Conservation (phyloP, 2,113 vertebrate species). For the Rallus limicola region DNA sequence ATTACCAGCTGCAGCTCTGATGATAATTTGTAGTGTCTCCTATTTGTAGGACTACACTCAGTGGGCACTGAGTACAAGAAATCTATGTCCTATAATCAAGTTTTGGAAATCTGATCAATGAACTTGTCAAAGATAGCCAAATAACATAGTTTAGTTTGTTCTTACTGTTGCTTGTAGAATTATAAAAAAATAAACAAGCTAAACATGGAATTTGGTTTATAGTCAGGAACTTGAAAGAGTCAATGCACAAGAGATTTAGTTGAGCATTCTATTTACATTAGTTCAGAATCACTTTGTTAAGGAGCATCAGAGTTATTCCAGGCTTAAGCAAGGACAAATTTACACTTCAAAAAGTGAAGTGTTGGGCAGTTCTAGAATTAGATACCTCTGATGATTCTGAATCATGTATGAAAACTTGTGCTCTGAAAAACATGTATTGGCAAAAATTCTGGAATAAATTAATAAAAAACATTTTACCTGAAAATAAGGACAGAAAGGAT, state of each 20-base stretch:
- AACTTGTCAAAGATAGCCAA: not conserved
- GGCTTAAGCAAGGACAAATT: not conserved
- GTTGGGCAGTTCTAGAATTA: not conserved
- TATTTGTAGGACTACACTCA: not conserved
- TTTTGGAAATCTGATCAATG: not conserved
- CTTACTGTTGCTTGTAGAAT: not conserved
- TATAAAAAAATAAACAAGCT: not conserved
- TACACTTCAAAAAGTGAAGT: not conserved
- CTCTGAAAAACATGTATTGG: not conserved
- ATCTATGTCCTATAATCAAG: not conserved
- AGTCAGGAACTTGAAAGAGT: not conserved
- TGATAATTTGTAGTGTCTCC: not conserved
- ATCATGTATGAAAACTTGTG: not conserved
- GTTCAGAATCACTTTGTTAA: not conserved
- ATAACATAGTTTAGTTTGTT: not conserved
- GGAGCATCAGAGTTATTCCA: not conserved
- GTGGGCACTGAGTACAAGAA: not conserved
- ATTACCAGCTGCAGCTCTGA: not conserved
- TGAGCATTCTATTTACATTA: not conserved
- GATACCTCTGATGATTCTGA: not conserved
- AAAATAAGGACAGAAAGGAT: not conserved
- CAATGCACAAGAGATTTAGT: not conserved
- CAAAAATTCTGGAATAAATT: not conserved
- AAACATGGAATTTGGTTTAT: not conserved
- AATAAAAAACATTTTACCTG: not conserved